phyloP scores from a whole-genome alignment of 2,797 vertebrate genomes.

The Pitangus sulphuratus region DNA sequence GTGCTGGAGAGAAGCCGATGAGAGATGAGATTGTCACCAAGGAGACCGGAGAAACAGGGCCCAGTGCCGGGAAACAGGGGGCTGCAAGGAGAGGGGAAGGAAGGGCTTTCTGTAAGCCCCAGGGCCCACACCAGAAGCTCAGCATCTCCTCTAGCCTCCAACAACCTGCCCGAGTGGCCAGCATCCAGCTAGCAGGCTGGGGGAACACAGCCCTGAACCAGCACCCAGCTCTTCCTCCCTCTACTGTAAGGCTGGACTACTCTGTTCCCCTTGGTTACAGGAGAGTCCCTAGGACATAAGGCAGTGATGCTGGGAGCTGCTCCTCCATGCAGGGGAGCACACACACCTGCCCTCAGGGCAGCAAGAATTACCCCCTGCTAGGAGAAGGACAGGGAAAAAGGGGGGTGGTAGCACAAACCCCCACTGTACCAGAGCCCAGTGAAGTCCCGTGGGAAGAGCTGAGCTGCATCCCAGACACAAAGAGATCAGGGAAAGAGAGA shows the following conservation, averaged over 20 bases:
- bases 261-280: background rate
- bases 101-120: background rate
- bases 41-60: slow-evolving; percentile 56
- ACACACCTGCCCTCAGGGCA: background rate
- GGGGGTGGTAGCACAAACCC: background rate
- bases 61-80: background rate
- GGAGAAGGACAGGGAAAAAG: accelerated
- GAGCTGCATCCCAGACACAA: background rate
- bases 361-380: background rate
- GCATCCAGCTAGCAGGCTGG: too few species aligned
- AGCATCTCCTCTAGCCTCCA: background rate
- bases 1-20: slow-evolving; percentile 59
- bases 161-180: too few species aligned
- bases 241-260: background rate
- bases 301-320: background rate
- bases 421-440: background rate
- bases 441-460: background rate
- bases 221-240: background rate
- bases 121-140: background rate
- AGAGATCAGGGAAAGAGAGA: background rate
- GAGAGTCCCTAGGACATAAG: background rate
- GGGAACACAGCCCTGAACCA: background rate
- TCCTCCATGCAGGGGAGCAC: background rate
- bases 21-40: slow-evolving; percentile 55
- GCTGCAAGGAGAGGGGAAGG: background rate